Percentiles rank a stretch among this genome's conserved stretches.
Conservation (phyloP, 2,797 vertebrate species). For the Sebastolobus alascanus region DNA sequence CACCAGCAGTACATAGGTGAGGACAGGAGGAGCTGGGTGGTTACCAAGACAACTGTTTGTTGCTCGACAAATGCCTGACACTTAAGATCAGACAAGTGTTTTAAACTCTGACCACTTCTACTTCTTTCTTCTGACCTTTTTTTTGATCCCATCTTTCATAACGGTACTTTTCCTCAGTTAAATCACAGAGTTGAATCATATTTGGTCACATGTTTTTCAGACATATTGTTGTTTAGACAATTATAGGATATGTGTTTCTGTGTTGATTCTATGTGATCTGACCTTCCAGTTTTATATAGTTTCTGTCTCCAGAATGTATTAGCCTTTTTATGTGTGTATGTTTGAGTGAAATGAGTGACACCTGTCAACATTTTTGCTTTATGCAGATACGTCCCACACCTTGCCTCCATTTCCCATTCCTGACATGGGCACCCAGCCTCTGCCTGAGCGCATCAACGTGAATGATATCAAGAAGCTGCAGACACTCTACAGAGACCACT, state of each 20-base stretch:
- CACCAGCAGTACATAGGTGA: conserved; percentile 99
- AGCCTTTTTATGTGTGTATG: neutral
- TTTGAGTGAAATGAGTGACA: conserved; percentile 36
- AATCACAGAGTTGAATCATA: neutral
- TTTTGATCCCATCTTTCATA: too few relatives aligned
- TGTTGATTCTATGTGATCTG: neutral
- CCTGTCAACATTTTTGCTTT: conserved; percentile 29
- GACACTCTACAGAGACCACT: conserved; percentile 94
- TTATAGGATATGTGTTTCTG: neutral
- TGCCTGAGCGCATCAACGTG: conserved; percentile 90
- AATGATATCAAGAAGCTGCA: conserved; percentile 93
- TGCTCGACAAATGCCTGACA: neutral
- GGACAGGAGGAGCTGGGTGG: neutral
- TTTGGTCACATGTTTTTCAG: neutral
- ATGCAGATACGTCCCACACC: conserved; percentile 89
- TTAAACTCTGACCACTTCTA: neutral
- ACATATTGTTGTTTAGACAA: neutral
- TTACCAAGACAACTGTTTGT: neutral
- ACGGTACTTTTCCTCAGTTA: too few relatives aligned
- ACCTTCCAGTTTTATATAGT: neutral
- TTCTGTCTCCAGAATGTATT: neutral
- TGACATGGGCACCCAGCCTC: conserved; percentile 86
- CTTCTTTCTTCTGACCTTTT: neutral
- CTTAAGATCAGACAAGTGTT: neutral
- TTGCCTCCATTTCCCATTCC: conserved; percentile 93